Evolutionary conservation across 1,140 invertebrate genomes (phyloP).

Genomic region (Brachionus asplanchnoidis): DNA sequence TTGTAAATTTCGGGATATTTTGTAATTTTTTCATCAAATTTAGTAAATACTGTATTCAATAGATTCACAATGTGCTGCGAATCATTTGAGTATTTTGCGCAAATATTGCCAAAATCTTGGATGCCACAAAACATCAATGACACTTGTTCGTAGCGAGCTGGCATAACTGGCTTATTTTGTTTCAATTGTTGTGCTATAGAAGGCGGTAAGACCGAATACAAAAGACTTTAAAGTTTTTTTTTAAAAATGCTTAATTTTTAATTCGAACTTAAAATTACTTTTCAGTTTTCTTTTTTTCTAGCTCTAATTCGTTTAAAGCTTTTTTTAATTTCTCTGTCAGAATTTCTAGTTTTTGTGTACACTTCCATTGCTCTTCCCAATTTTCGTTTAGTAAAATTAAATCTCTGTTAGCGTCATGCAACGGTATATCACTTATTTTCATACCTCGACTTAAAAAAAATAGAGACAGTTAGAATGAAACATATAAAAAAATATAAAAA

Average conservation of each 20-base stretch:
- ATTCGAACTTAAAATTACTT: conserved; percentile 62
- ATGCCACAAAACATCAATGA: conserved; percentile 56
- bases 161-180: conserved; percentile 67
- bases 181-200: conserved; percentile 85
- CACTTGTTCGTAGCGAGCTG: conserved; percentile 47
- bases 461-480: no score
- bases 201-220: conserved; percentile 87
- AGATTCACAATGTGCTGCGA: conserved; percentile 54
- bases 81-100: conserved; percentile 48
- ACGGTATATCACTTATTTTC: conserved; percentile 86
- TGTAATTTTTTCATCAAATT: conserved; percentile 70
- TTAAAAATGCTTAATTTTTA: background rate
- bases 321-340: conserved; percentile 92
- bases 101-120: conserved; percentile 53
- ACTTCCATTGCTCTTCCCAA: conserved; percentile 92
- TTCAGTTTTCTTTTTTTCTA: conserved; percentile 93
- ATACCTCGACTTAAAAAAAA: conserved; percentile 68
- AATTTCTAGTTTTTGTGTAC: conserved; percentile 89
- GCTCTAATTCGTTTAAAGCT: conserved; percentile 85
- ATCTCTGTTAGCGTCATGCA: conserved; percentile 92
- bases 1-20: conserved; percentile 70
- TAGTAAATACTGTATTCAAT: conserved; percentile 54
- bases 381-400: conserved; percentile 92
- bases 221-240: conserved; percentile 62
- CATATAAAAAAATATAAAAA: no score